These are phyloP conservation scores for Actinemys pallida DNA, from an alignment of 2,113 vertebrate species.

Conservation along the genomic window DNA sequence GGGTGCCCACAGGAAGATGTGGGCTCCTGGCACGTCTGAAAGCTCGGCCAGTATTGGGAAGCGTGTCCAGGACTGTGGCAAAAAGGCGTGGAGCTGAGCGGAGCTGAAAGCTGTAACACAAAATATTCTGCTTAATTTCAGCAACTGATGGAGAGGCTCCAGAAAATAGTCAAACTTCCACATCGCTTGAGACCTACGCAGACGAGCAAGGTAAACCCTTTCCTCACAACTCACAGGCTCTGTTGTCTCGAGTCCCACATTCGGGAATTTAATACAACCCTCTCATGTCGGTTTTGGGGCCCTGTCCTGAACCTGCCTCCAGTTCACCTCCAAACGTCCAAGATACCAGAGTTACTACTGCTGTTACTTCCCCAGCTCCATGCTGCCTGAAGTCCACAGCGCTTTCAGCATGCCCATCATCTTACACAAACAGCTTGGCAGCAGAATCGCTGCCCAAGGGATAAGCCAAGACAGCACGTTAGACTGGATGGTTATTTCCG, in stretches of 20 bases:
- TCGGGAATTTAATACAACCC: background rate
- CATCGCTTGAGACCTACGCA: slow-evolving; percentile 88
- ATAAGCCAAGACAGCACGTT: background rate
- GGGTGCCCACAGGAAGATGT: background rate
- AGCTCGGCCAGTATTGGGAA: background rate
- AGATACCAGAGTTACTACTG: background rate
- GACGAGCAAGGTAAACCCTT: slow-evolving; percentile 89
- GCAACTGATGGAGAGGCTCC: slow-evolving; percentile 93
- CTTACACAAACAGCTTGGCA: background rate
- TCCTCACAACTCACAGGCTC: accelerated
- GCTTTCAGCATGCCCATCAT: background rate
- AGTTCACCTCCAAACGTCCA: no score
- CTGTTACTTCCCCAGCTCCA: background rate
- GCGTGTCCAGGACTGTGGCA: background rate
- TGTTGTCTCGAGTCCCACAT: accelerated
- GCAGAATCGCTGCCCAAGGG: background rate
- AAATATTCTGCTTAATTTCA: slow-evolving; percentile 51
- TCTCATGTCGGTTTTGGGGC: background rate
- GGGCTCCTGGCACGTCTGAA: background rate
- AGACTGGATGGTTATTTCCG: background rate
- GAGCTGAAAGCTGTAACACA: background rate
- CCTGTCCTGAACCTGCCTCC: background rate
- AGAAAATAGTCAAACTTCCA: slow-evolving; percentile 88
- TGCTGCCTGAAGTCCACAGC: background rate
- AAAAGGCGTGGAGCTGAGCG: background rate